Evolutionary conservation across 2,797 vertebrate species (phyloP).

Genomic region (Huso huso): DNA sequence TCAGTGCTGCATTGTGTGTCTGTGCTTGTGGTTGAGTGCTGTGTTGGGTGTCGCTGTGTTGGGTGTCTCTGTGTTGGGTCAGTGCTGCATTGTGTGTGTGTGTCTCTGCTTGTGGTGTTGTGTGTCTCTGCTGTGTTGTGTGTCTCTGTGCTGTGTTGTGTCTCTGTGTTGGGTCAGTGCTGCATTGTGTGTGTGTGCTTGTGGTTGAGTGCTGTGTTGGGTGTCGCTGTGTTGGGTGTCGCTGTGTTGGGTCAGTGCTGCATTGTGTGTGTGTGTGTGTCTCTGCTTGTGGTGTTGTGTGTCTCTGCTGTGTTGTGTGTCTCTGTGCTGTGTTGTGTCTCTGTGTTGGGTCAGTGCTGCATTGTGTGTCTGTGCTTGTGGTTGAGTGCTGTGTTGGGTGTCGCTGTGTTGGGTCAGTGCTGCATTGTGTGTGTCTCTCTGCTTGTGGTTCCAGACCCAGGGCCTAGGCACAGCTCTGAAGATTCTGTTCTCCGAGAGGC

Average conservation of each 20-base stretch:
- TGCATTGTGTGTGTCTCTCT: background rate
- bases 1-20: background rate
- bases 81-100: background rate
- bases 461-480: conserved; percentile 86
- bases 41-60: too few species aligned
- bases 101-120: too few species aligned
- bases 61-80: background rate
- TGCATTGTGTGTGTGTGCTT: too few species aligned
- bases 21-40: background rate
- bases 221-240: too few species aligned
- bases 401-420: background rate
- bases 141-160: background rate
- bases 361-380: background rate
- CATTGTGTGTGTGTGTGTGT: background rate
- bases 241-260: background rate
- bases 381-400: too few species aligned
- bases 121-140: too few species aligned
- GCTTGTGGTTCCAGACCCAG: conserved; percentile 63
- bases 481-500: conserved; percentile 83
- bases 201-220: too few species aligned
- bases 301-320: too few species aligned
- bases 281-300: background rate
- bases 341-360: too few species aligned
- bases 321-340: background rate
- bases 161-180: background rate